These are phyloP conservation scores for Solea senegalensis DNA, from an alignment of 2,113 vertebrate species.

Conservation along the genomic window DNA sequence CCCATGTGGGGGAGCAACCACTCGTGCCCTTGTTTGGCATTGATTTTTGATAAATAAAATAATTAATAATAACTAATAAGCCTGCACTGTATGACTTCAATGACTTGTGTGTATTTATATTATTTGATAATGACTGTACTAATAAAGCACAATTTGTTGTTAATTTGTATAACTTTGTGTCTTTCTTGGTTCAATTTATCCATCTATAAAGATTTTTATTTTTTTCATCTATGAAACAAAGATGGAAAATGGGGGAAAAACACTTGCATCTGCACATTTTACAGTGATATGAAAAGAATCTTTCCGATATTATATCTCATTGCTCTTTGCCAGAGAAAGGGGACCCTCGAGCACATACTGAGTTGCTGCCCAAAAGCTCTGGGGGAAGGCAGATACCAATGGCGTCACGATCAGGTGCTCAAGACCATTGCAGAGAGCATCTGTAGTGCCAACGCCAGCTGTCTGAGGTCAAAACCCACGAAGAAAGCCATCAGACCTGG, in stretches of 20 bases:
- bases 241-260: too few species aligned
- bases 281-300: too few species aligned
- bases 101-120: conserved; percentile 25
- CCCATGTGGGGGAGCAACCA: conserved; percentile 11
- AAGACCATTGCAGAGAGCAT: not conserved
- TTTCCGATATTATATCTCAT: too few species aligned
- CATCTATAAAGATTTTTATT: too few species aligned
- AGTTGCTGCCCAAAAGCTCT: not conserved
- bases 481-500: not conserved
- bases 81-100: conserved; percentile 20
- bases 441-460: not conserved
- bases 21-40: conserved; percentile 43
- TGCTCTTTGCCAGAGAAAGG: too few species aligned
- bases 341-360: too few species aligned
- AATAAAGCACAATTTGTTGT: conserved; percentile 54
- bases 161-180: not conserved
- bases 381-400: not conserved
- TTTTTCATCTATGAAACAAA: too few species aligned
- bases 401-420: not conserved
- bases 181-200: not conserved
- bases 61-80: conserved; percentile 17
- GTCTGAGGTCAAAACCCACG: not conserved
- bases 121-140: conserved; percentile 37
- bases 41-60: conserved; percentile 1
- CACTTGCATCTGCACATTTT: too few species aligned